Evolutionary conservation across 2,888 invertebrate genomes (phyloP).

Genomic region (Limulus polyphemus): DNA sequence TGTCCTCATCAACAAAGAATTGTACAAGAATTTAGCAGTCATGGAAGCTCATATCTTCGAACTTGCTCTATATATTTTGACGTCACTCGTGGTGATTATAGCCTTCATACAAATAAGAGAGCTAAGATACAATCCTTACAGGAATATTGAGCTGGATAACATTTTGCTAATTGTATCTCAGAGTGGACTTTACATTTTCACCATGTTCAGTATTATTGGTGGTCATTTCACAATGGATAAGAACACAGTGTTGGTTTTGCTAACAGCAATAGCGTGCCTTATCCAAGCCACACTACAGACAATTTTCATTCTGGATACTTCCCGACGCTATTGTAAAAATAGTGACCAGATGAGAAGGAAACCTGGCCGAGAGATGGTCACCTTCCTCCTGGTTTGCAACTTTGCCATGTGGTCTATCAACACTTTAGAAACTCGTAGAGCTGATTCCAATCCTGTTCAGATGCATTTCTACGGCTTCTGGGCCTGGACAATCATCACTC

Average conservation of each 20-base stretch:
- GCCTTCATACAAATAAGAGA: slow-evolving; percentile 76
- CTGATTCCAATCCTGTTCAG: slow-evolving; percentile 83
- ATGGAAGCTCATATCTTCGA: slow-evolving; percentile 83
- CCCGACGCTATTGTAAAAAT: slow-evolving; percentile 66
- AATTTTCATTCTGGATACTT: slow-evolving; percentile 63
- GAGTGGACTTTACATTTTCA: slow-evolving; percentile 85
- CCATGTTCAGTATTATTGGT: slow-evolving; percentile 84
- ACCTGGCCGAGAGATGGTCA: slow-evolving; percentile 84
- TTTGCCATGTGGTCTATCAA: slow-evolving; percentile 55
- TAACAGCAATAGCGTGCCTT: slow-evolving; percentile 66
- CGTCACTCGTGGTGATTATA: slow-evolving; percentile 68
- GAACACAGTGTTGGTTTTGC: slow-evolving; percentile 52
- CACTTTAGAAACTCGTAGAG: slow-evolving; percentile 76
- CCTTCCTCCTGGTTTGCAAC: slow-evolving; percentile 52
- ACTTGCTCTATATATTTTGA: slow-evolving; percentile 67
- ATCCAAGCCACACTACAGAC: slow-evolving; percentile 53
- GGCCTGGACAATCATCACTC: slow-evolving; percentile 93
- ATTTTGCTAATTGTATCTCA: slow-evolving; percentile 83
- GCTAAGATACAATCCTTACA: slow-evolving; percentile 65
- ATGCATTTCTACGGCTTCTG: slow-evolving; percentile 80
- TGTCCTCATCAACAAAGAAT: slow-evolving; percentile 57
- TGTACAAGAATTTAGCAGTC: slow-evolving; percentile 66
- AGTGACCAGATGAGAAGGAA: slow-evolving; percentile 70
- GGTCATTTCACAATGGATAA: slow-evolving; percentile 60
- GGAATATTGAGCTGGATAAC: slow-evolving; percentile 74